These are phyloP conservation scores for Maconellicoccus hirsutus DNA, from an alignment of 1,140 invertebrate species.

Conservation along the genomic window DNA sequence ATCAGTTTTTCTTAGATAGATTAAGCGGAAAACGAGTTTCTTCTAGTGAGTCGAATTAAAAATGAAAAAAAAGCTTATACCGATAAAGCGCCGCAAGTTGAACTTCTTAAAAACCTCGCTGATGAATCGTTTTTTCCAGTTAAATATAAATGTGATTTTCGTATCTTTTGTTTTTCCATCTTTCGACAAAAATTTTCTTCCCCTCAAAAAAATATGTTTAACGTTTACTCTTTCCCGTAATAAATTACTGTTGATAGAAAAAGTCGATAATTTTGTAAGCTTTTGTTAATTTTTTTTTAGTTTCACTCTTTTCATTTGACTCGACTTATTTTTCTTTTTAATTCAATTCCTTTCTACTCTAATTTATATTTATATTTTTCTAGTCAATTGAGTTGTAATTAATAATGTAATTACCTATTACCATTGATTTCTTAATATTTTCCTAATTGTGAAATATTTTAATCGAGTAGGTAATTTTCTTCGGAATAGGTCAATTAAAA, in stretches of 20 bases:
- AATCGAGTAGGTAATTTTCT: too few species aligned
- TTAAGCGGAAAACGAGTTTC: constrained; percentile 18
- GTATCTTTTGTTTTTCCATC: background rate
- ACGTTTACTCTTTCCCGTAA: background rate
- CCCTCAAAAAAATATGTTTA: background rate
- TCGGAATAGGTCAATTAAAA: too few species aligned
- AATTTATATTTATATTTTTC: too few species aligned
- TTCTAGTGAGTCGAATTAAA: constrained; percentile 10
- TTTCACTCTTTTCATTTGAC: background rate
- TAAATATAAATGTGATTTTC: background rate
- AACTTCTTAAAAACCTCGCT: background rate
- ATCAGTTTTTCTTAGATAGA: constrained; percentile 19
- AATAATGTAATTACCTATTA: too few species aligned
- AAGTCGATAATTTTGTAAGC: constrained; percentile 9
- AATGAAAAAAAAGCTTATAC: constrained; percentile 3
- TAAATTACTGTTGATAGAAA: constrained; percentile 2
- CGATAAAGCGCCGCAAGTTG: background rate
- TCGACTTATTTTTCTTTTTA: too few species aligned
- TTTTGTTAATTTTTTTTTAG: background rate
- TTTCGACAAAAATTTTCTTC: background rate
- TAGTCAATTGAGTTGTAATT: too few species aligned
- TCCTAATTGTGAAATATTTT: too few species aligned
- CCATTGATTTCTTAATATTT: too few species aligned
- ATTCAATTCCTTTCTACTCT: too few species aligned
- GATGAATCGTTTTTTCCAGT: background rate